Conservation (phyloP, 2,797 vertebrate genomes). For the Sciaenops ocellatus region DNA sequence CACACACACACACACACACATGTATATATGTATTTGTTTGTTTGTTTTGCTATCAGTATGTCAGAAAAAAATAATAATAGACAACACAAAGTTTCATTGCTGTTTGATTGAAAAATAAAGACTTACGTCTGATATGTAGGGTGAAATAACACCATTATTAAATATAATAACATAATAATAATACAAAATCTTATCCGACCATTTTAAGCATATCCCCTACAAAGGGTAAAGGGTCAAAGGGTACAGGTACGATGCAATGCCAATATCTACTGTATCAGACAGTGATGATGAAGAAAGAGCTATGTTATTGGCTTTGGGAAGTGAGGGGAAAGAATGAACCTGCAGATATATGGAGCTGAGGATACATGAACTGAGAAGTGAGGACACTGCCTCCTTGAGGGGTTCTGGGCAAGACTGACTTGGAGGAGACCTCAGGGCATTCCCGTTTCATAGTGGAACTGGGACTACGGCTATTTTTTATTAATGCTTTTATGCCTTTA, state of each 20-base stretch:
- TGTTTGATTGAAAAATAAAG: neutral
- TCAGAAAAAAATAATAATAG: too few species aligned
- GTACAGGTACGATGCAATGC: neutral
- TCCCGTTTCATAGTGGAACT: constrained; percentile 14
- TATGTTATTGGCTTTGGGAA: neutral
- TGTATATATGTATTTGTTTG: neutral
- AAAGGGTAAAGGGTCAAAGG: neutral
- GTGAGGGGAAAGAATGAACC: constrained; percentile 8
- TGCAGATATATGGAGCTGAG: neutral
- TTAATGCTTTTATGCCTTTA: too few species aligned
- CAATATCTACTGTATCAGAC: constrained; percentile 3
- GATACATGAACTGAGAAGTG: neutral
- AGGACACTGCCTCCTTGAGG: constrained; percentile 11
- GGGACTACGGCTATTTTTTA: neutral
- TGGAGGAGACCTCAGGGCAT: neutral
- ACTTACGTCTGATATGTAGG: neutral
- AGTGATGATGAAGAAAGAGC: constrained; percentile 10
- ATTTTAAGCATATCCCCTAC: neutral
- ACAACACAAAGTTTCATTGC: neutral
- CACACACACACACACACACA: too few species aligned
- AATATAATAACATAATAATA: too few species aligned
- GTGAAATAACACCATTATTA: neutral
- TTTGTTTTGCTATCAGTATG: neutral
- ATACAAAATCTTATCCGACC: neutral
- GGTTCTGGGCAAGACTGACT: constrained; percentile 2